Evolutionary conservation across 2,888 invertebrate species (phyloP).

Genomic region (Ornithoptera alexandrae): DNA sequence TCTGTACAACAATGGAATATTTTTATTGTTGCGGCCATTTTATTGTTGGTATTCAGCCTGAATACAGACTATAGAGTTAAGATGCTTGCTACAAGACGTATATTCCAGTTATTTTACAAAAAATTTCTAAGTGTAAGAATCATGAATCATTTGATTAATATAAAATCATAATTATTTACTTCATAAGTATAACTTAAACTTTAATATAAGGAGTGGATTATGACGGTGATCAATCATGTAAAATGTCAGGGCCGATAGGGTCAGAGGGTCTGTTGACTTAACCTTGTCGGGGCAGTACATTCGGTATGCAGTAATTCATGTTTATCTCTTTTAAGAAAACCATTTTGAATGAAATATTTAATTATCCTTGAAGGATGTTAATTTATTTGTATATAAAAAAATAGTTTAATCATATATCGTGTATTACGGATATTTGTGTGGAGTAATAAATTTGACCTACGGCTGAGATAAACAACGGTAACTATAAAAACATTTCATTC

Average conservation of each 20-base stretch:
- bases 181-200: not conserved
- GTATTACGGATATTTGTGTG: too few species aligned
- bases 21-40: conserved; percentile 69
- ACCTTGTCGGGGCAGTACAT: conserved; percentile 3
- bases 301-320: not conserved
- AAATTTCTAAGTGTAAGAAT: too few species aligned
- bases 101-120: too few species aligned
- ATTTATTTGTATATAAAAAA: too few species aligned
- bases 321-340: not conserved
- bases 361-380: not conserved
- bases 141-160: too few species aligned
- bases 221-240: conserved; percentile 57
- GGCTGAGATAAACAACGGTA: too few species aligned
- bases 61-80: conserved; percentile 5
- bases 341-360: not conserved
- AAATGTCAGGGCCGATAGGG: conserved; percentile 46
- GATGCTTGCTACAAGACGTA: not conserved
- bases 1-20: conserved; percentile 60
- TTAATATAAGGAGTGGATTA: conserved; percentile 16
- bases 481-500: too few species aligned
- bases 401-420: too few species aligned
- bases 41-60: conserved; percentile 35
- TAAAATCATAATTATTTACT: not conserved
- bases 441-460: too few species aligned
- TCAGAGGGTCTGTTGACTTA: conserved; percentile 47